Evolutionary conservation across 2,113 vertebrate species (phyloP).

Genomic region (Xiphophorus maculatus): DNA sequence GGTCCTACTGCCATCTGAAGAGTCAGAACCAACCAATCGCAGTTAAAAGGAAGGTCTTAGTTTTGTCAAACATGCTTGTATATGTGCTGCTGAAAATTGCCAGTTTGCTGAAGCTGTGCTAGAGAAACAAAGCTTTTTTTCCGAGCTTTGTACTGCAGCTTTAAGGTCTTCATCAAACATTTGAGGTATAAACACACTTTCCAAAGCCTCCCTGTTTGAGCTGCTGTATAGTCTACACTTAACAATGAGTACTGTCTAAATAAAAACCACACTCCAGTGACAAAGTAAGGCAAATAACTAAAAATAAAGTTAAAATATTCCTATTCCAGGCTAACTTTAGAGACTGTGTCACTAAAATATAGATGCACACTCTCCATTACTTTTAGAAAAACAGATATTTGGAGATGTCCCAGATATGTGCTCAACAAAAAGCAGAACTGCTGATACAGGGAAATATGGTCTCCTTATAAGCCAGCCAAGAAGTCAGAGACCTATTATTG

Average conservation of each 20-base stretch:
- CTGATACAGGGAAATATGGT: not conserved
- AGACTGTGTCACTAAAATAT: not conserved
- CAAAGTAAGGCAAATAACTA: no score
- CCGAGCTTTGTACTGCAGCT: no score
- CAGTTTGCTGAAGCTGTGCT: no score
- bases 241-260: not conserved
- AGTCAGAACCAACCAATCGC: no score
- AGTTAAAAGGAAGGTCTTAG: no score
- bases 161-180: no score
- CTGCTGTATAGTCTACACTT: not conserved
- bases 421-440: slow-evolving; percentile 7
- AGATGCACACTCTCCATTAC: not conserved
- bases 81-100: no score
- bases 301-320: not conserved
- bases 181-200: no score
- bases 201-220: not conserved
- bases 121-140: no score
- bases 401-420: not conserved
- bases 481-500: not conserved
- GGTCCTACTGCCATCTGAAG: no score
- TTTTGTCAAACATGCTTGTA: no score
- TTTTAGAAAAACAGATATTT: not conserved
- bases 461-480: not conserved
- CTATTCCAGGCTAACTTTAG: not conserved
- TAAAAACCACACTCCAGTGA: not conserved